Base-by-base conservation (phyloP, 2,113 vertebrate genomes). In the Podocnemis expansa region DNA sequence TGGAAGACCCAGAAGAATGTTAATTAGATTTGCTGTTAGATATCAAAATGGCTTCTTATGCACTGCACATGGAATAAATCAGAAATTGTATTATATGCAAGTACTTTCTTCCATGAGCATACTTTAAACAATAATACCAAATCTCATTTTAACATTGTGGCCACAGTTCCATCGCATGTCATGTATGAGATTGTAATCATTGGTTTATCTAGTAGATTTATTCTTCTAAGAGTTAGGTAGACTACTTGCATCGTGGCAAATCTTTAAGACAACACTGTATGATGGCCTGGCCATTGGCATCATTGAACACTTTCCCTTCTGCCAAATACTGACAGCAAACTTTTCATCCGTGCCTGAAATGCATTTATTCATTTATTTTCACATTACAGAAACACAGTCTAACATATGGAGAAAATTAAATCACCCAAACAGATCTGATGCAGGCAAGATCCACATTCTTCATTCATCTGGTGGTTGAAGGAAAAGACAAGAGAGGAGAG, bases 181-280 rank as follows among this genome's bases (percentile, higher is more conserved):
- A 86, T 79, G n/a, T 11, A 92, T 2, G 73, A 60, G 34, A 27
- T 43, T 27, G 73, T n/a, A 43, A n/a, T 47, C 52, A 93, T 16
- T 49, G 47, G 31, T 17, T 84, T 80, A 11, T 84, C 38, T 67
- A 89, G 3, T 38, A 80, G 43, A 78, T 6, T 13, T 25, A 78
- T 2, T 0, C 17, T 70, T 0, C 0, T 22, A 76, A 34, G 7
- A 7, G 43, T 75, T 60, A 84, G 0, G 0, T 10, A 79, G 38
- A 6, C 19, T 79, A 27, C 10, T 85, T 73, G 52, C 31, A 79
- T 27, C 51, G 34, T 63, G 25, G 70, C 87, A 81, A 11, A 82
- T 24, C 7, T 80, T 47, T 51, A 93, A 91, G 91, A 49, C 10
- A 24, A 55, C 25, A 34, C 14, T 49, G 8, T 85, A n/a, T 70